phyloP scores from a whole-genome alignment of 2,888 invertebrate species.

The Desoria tigrina region DNA sequence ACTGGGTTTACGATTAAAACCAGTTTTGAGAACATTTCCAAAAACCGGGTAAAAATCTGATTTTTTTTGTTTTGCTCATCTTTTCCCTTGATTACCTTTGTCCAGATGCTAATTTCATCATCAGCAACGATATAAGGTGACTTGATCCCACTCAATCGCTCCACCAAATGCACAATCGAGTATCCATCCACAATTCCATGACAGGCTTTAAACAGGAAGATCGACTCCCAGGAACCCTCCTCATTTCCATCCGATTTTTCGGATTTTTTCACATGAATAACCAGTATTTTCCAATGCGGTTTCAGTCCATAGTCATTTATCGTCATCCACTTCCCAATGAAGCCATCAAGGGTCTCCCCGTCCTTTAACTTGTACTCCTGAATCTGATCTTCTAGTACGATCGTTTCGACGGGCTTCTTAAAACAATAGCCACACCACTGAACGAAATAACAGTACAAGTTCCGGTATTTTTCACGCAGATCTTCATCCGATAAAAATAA shows the following conservation, averaged over 20 bases:
- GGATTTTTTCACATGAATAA: too few relatives aligned
- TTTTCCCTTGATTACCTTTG: too few relatives aligned
- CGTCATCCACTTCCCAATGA: slow-evolving; percentile 37
- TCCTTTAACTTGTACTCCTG: slow-evolving; percentile 17
- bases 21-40: too few relatives aligned
- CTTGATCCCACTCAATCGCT: slow-evolving; percentile 30
- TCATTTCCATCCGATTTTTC: slow-evolving; percentile 16
- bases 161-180: slow-evolving; percentile 38
- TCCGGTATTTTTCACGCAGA: slow-evolving; percentile 26
- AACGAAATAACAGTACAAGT: slow-evolving; percentile 34
- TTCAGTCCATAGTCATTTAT: slow-evolving; percentile 30
- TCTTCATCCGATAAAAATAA: slow-evolving; percentile 29
- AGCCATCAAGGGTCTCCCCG: slow-evolving; percentile 31
- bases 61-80: too few relatives aligned
- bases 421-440: slow-evolving; percentile 25
- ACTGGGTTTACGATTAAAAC: too few relatives aligned
- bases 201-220: slow-evolving; percentile 37
- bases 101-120: not conserved
- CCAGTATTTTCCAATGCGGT: slow-evolving; percentile 36
- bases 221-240: not conserved
- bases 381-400: slow-evolving; percentile 35
- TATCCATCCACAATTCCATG: slow-evolving; percentile 38
- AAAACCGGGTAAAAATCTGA: too few relatives aligned
- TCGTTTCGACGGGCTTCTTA: slow-evolving; percentile 23
- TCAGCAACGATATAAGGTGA: slow-evolving; percentile 36